phyloP scores from a whole-genome alignment of 2,888 invertebrate genomes.

The Teleogryllus oceanicus region DNA sequence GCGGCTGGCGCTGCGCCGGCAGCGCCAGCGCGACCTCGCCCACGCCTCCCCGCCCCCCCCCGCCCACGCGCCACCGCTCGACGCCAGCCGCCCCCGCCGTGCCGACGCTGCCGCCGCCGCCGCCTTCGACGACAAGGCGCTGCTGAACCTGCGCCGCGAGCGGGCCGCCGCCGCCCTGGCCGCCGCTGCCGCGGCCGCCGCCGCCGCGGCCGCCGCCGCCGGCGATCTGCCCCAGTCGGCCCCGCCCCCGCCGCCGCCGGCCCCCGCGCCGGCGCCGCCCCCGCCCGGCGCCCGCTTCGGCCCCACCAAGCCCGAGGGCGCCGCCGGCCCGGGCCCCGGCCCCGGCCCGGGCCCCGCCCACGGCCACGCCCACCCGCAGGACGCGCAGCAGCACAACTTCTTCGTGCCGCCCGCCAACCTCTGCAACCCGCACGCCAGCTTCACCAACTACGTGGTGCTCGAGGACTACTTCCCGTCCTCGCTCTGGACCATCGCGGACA shows the following conservation, averaged over 20 bases:
- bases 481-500: neutral
- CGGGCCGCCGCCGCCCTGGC: neutral
- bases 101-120: neutral
- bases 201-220: neutral
- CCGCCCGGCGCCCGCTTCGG: neutral
- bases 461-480: constrained; percentile 7
- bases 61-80: neutral
- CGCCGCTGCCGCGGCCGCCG: neutral
- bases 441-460: neutral
- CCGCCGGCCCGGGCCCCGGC: neutral
- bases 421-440: constrained; percentile 5
- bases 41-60: neutral
- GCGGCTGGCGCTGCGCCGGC: neutral
- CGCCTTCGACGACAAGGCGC: neutral
- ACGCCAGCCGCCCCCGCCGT: neutral
- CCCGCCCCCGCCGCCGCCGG: neutral
- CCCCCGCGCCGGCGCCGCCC: neutral
- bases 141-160: neutral
- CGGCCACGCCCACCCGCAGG: constrained; percentile 1
- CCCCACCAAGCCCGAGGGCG: neutral
- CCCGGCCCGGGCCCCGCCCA: neutral
- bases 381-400: neutral
- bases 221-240: neutral
- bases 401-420: neutral
- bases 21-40: neutral